Conservation (phyloP, 2,888 invertebrate genomes). For the Autographa gamma region DNA sequence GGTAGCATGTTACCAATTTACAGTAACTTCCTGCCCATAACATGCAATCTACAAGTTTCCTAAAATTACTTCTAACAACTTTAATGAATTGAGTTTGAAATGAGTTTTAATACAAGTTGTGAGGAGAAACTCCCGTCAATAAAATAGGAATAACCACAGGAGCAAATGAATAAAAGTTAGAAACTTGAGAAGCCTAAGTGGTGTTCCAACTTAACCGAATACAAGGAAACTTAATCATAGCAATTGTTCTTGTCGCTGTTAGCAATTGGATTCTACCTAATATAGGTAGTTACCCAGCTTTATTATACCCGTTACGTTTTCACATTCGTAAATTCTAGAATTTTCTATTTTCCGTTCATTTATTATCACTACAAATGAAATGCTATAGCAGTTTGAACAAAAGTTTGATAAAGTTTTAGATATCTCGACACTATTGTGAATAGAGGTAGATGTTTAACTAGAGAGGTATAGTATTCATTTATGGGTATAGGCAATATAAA, state of each 20-base stretch:
- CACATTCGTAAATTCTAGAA: too few species aligned
- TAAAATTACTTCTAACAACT: constrained; percentile 28
- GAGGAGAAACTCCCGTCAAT: constrained; percentile 11
- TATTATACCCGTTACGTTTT: too few species aligned
- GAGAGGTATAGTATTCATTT: background rate
- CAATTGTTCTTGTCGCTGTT: background rate
- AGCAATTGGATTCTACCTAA: background rate
- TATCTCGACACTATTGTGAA: too few species aligned
- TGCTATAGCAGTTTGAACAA: too few species aligned
- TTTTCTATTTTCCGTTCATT: too few species aligned
- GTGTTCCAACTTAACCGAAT: background rate
- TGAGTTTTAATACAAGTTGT: constrained; percentile 15
- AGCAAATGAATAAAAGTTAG: constrained; percentile 15
- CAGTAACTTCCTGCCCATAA: constrained; percentile 25
- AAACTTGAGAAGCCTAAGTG: constrained; percentile 1
- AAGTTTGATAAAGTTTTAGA: too few species aligned
- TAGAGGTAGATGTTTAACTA: too few species aligned
- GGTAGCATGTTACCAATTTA: constrained; percentile 24
- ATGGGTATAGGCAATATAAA: background rate
- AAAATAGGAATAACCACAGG: constrained; percentile 16
- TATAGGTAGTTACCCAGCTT: too few species aligned
- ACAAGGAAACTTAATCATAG: background rate
- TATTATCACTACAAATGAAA: too few species aligned
- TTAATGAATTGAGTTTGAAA: constrained; percentile 27
- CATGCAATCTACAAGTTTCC: constrained; percentile 19